Conservation (phyloP, 2,888 invertebrate species). For the Thymelicus sylvestris region DNA sequence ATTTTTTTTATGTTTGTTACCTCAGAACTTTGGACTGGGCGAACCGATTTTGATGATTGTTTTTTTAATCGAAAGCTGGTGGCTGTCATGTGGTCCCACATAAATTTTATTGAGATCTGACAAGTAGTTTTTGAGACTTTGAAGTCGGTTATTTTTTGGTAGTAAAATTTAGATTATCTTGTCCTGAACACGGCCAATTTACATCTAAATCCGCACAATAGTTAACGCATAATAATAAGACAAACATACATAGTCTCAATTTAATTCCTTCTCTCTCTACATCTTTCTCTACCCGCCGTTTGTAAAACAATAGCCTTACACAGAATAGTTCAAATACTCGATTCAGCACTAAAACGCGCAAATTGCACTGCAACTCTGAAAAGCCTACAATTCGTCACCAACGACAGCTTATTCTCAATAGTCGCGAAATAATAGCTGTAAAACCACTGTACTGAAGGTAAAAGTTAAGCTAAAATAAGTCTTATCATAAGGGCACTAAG, state of each 20-base stretch:
- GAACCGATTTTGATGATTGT: too few species aligned
- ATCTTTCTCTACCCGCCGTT: background rate
- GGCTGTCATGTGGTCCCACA: too few species aligned
- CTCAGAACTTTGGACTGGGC: too few species aligned
- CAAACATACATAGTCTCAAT: background rate
- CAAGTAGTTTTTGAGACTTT: too few species aligned
- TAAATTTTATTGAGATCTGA: too few species aligned
- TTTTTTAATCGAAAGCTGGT: too few species aligned
- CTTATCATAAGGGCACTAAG: slow-evolving; percentile 44
- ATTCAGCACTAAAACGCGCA: slow-evolving; percentile 25
- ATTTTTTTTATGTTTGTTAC: too few species aligned
- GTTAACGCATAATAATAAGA: too few species aligned
- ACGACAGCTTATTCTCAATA: slow-evolving; percentile 76
- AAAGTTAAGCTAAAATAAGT: slow-evolving; percentile 46
- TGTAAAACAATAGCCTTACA: slow-evolving; percentile 1
- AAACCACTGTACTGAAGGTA: slow-evolving; percentile 33
- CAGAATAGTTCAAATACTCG: slow-evolving; percentile 15
- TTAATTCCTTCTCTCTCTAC: background rate
- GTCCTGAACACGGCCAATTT: too few species aligned
- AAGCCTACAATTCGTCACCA: slow-evolving; percentile 79
- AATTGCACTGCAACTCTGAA: slow-evolving; percentile 65
- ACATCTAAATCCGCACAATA: too few species aligned
- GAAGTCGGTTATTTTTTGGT: too few species aligned
- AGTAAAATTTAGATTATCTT: too few species aligned
- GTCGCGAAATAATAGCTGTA: slow-evolving; percentile 68